A percentile compares a stretch with the other conserved stretches of the same genome.
phyloP scores from a whole-genome alignment of 1,140 invertebrate species.

The Drosophila jambulina region DNA sequence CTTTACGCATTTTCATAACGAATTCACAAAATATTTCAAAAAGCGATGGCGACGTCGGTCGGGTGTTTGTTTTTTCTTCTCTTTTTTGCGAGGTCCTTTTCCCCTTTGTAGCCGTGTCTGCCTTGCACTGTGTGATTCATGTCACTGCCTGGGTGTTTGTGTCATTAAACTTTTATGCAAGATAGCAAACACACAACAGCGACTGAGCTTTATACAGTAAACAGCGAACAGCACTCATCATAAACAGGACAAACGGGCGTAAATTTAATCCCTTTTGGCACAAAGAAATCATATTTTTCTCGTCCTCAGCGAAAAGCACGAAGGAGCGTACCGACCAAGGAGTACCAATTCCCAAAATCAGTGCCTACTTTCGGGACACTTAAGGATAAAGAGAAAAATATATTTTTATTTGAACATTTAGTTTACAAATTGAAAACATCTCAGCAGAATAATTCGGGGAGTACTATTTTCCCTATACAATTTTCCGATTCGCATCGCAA shows the following conservation, averaged over 20 bases:
- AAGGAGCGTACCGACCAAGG: background rate
- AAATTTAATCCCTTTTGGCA: constrained; percentile 83
- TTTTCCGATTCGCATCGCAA: background rate
- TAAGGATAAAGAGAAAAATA: background rate
- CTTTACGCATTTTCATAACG: constrained; percentile 85
- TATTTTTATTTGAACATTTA: background rate
- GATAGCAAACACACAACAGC: constrained; percentile 22
- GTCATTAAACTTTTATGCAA: constrained; percentile 77
- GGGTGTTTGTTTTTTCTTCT: constrained; percentile 11
- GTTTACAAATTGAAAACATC: too few relatives aligned
- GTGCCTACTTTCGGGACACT: background rate
- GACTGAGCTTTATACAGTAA: constrained; percentile 5
- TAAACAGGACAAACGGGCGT: constrained; percentile 75
- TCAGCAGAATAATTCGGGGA: too few relatives aligned
- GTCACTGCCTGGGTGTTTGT: constrained; percentile 53
- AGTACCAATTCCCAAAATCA: background rate
- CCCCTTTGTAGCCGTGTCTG: constrained; percentile 23
- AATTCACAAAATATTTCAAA: constrained; percentile 83
- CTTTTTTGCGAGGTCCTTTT: background rate
- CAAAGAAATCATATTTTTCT: constrained; percentile 77
- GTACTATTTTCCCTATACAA: background rate
- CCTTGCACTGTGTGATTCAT: constrained; percentile 73
- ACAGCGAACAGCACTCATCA: constrained; percentile 63
- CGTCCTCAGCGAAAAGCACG: constrained; percentile 24
- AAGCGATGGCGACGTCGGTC: constrained; percentile 50